Base-by-base conservation (phyloP, 1,140 invertebrate genomes). In the Neodiprion fabricii region DNA sequence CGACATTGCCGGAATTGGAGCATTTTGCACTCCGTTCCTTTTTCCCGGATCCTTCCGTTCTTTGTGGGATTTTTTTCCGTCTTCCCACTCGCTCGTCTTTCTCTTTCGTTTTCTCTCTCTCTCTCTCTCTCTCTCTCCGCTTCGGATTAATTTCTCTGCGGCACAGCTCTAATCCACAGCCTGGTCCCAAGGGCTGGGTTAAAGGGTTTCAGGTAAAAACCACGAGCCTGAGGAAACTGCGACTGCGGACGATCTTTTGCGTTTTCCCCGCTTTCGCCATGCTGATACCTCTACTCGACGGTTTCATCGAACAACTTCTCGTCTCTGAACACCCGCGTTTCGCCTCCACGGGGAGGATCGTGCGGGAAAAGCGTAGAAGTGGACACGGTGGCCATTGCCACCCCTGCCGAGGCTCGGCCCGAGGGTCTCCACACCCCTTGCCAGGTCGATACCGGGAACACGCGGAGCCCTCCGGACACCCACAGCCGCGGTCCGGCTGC, bases 1-100 rank as follows among this genome's bases (percentile, higher is more conserved):
- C 72, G 49, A 77, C 75, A 77, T 80, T 81, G 74, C 67, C 70
- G 73, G 71, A 78, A 74, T 73, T 77, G 78, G 77, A 70, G 76
- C 66, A 66, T 75, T 66, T 74, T 61, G 72, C 65, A 47, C 49
- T 53, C 72, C 75, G 48, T 71, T 67, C 76, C 69, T 72, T 61
- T 40, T 61, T 40, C 28, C 28, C 28, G 28, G 28, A 40, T 40
- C 67, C 71, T 67, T 73, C 74, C 74, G 72, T 73, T 66, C 73
- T 68, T 61, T 11, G 49, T 49, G 21, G 14, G 21, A 28, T n/a
- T 28, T n/a, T 28, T 28, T n/a, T 23, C 65, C 5, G 40, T 61
- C 69, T 69, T 14, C 66, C 14, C 40, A 72, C 65, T 75, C 50
- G 67, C 23, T 72, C 61, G 65, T 73, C 74, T 23, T 73, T 77